Evolutionary conservation across 2,113 vertebrate species (phyloP).

Genomic region (Elephas maximus): DNA sequence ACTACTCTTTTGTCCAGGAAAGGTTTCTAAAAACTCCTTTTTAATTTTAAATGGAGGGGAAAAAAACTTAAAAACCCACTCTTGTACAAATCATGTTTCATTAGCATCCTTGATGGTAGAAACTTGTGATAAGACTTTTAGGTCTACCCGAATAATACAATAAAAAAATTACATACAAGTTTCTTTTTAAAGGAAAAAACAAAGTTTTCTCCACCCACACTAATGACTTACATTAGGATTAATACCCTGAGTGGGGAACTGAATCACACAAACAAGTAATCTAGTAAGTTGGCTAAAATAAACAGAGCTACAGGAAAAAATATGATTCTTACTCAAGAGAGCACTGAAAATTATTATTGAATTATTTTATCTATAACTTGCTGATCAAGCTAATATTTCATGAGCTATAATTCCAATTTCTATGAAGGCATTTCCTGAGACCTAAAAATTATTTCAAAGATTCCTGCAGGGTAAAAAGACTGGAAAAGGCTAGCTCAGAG

Average conservation of each 20-base stretch:
- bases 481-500: neutral
- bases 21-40: neutral
- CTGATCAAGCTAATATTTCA: neutral
- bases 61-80: neutral
- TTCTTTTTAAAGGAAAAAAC: neutral
- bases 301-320: neutral
- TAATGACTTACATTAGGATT: neutral
- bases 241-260: neutral
- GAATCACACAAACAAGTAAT: neutral
- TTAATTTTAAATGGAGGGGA: neutral
- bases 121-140: conserved; percentile 4
- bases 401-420: neutral
- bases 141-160: neutral
- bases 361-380: neutral
- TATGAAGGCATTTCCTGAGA: neutral
- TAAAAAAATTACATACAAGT: neutral
- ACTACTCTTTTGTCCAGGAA: neutral
- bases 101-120: neutral
- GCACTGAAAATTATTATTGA: neutral
- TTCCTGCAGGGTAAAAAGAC: neutral
- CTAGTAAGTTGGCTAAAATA: conserved; percentile 6
- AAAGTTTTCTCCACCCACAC: neutral
- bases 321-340: neutral
- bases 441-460: neutral
- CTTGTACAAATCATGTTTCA: neutral